These are phyloP conservation scores for Halictus rubicundus DNA, from an alignment of 1,140 invertebrate species.

Conservation along the genomic window DNA sequence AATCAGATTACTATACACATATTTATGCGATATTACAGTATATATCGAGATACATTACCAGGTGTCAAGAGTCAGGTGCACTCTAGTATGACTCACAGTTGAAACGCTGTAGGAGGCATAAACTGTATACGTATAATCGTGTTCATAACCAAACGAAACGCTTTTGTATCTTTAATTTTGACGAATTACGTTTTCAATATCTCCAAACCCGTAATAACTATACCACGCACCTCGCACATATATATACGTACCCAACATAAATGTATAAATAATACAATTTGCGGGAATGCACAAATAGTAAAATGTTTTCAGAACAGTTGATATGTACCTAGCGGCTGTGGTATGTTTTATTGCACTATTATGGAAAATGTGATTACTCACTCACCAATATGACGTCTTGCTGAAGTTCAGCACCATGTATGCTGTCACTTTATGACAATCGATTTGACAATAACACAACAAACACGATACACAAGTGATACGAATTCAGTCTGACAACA, in stretches of 20 bases:
- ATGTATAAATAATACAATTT: constrained; percentile 9
- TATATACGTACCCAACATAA: neutral
- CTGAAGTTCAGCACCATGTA: neutral
- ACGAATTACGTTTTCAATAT: neutral
- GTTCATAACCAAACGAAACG: constrained; percentile 43
- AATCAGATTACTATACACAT: neutral
- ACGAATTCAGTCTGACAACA: constrained; percentile 30
- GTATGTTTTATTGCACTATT: constrained; percentile 1
- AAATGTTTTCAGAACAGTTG: constrained; percentile 43
- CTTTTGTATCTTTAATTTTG: neutral
- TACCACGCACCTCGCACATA: neutral
- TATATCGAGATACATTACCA: constrained; percentile 22
- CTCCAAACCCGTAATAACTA: neutral
- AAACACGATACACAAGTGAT: constrained; percentile 18
- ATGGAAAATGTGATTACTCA: constrained; percentile 4
- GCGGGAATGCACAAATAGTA: constrained; percentile 6
- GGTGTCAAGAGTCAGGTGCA: constrained; percentile 51
- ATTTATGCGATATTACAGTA: neutral
- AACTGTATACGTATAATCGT: constrained; percentile 21
- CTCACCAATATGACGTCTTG: constrained; percentile 43
- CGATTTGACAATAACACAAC: constrained; percentile 29
- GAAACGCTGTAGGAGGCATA: constrained; percentile 36
- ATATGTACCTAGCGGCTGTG: constrained; percentile 44
- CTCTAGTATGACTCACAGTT: constrained; percentile 52
- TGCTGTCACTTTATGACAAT: constrained; percentile 6